These are phyloP conservation scores for Rhabdomys dilectus DNA, from an alignment of 2,113 vertebrate genomes.

Conservation along the genomic window DNA sequence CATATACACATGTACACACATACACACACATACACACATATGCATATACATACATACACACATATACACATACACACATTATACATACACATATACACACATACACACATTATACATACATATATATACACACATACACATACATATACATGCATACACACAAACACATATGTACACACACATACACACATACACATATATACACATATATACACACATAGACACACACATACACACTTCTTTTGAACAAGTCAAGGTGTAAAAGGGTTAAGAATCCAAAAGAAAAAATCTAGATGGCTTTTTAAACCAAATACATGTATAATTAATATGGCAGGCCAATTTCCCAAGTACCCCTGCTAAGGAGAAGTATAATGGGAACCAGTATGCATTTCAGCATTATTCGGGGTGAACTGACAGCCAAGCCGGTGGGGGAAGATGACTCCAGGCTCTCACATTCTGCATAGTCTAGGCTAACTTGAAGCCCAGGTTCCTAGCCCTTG, in stretches of 20 bases:
- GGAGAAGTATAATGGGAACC: not conserved
- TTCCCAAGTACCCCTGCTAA: not conserved
- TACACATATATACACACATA: not conserved
- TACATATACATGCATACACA: not conserved
- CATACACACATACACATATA: not conserved
- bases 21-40: not conserved
- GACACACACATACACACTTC: not conserved
- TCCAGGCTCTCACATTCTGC: too few relatives aligned
- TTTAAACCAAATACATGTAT: not conserved
- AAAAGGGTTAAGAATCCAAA: not conserved
- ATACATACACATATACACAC: not conserved
- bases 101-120: not conserved
- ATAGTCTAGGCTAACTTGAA: not conserved
- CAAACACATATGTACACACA: not conserved
- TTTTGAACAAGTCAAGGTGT: not conserved
- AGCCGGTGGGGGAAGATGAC: accelerated
- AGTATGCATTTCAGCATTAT: not conserved
- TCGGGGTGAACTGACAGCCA: not conserved
- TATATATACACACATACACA: too few relatives aligned
- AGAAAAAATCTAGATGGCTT: not conserved
- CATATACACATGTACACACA: not conserved
- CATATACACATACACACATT: not conserved
- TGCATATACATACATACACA: not conserved
- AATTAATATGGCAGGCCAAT: not conserved
- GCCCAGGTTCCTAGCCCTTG: not conserved